Conservation (phyloP, 1,140 invertebrate species). For the Nasonia giraulti region DNA sequence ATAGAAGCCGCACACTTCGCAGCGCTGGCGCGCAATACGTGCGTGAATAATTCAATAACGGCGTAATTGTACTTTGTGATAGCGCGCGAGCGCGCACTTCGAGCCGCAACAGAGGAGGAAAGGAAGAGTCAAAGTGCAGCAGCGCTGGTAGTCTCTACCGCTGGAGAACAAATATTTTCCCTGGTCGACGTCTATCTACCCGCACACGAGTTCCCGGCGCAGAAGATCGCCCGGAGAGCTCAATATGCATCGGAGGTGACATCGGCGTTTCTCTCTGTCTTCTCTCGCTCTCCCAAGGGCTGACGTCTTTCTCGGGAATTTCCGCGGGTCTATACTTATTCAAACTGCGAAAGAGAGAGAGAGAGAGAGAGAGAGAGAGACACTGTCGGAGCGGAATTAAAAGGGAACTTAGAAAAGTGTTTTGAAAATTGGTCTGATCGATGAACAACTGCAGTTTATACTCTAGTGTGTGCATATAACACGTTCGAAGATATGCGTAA, state of each 20-base stretch:
- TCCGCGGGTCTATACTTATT: neutral
- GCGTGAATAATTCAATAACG: slow-evolving; percentile 32
- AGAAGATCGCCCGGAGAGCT: neutral
- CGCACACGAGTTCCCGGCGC: neutral
- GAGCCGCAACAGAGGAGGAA: neutral
- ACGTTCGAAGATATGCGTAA: neutral
- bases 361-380: too few species aligned
- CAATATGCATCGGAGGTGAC: neutral
- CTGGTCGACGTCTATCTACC: neutral
- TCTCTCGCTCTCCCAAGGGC: neutral
- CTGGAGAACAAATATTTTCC: neutral
- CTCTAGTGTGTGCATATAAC: neutral
- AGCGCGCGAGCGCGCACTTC: neutral
- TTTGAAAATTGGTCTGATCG: neutral
- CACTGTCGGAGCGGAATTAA: neutral
- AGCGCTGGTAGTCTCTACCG: neutral
- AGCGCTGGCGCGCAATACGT: neutral
- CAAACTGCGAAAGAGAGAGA: too few species aligned
- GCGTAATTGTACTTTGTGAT: slow-evolving; percentile 6
- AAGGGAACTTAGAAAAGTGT: neutral
- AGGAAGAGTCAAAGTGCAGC: neutral
- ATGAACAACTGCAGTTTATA: neutral
- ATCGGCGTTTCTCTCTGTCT: neutral
- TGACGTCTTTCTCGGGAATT: neutral
- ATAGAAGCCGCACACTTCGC: neutral